Evolutionary conservation across 2,888 invertebrate genomes (phyloP), one percentile per base, ranked within the genome.

Genomic region (Gastracanthus pulcherrimus): DNA sequence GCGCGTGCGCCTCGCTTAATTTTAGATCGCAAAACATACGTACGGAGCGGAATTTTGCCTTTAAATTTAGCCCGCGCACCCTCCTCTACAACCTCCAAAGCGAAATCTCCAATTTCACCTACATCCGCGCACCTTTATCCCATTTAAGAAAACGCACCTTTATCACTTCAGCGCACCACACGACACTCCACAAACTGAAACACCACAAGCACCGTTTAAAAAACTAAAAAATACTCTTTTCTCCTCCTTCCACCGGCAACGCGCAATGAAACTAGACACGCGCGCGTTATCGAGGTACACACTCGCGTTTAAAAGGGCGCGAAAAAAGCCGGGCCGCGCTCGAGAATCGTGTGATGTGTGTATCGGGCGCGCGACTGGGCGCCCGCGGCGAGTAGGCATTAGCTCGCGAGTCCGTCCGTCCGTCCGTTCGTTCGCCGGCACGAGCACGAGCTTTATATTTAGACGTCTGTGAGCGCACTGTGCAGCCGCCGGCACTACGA

Each of bases 381-480:
- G 55, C 62, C 34, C 62, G 62, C 62, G 62, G 62, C 62, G 26
- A 34, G 16, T 60, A 31, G 7, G 16, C 11, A 7, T 19, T 2
- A 19, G 31, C 16, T 34, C 6, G 51, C 51, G 34, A 26, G 82
- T 31, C 62, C n/a, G 34, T 13, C 34, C 16, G 62, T 16, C 62
- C 60, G 31, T 19, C 34, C 34, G 62, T 34, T n/a, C 13, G 26
- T 23, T 58, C 34, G 64, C 80, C 75, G 77, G 45, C 69, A 69
- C 66, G 34, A 48, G 78, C 71, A 58, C 67, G 82, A 78, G 84
- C 86, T 88, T 87, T 88, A 88, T 87, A 88, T 88, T 88, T 88
- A 88, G 87, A 84, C 82, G 75, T 70, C 82, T 77, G 83, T 76
- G 81, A 80, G 83, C 69, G 81, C 79, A 77, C 72, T 76, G 77